Evolutionary conservation across 53 echinoderm and acorn worm species (phyloP), one percentile per base, ranked within the genome.

Genomic region (Crossaster papposus): DNA sequence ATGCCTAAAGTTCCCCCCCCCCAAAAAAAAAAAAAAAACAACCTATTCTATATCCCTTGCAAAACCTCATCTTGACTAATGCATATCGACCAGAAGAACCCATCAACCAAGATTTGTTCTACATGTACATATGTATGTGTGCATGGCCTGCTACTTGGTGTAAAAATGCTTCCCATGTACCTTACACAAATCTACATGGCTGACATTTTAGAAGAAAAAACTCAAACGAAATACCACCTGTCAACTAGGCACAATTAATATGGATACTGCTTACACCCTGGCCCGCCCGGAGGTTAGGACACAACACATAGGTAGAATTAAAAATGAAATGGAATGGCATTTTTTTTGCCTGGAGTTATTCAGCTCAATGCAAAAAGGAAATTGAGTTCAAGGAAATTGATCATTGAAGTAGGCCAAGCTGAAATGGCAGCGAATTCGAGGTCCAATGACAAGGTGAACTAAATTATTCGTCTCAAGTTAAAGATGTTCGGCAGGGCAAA

Each of bases 211-310:
- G 28, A 68, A 26, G 64, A 13, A 44, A 44, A 44, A 68, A 6
- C 24, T 26, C 68, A 68, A n/a, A 68, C 22, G 68, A 68, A 68
- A 68, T 68, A 26, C 68, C 68, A 68, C 68, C 68, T 68, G 68
- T 68, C 68, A 68, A 68, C 2, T 28, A n/a, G 0, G 68, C 68
- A 68, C 68, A 68, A 68, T 68, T 9, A n/a, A 68, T 68, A 23
- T 26, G 68, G 68, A n/a, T 26, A 58, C 15, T 68, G 44, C 5
- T 44, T 44, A 26, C n/a, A 23, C 17, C 22, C 68, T 23, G 9
- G 68, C 58, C 58, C 2, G 68, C 58, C 58, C 2, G 15, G 17
- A 58, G 17, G 58, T 18, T 20, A n/a, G n/a, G n/a, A 58, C 58
- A 58, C 7, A 4, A 58, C 58, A 58, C 22, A 58, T 58, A 20